Evolutionary conservation across 2,113 vertebrate genomes (phyloP), one percentile per base, ranked within the genome.

Genomic region (Andinoacara biseriatus): DNA sequence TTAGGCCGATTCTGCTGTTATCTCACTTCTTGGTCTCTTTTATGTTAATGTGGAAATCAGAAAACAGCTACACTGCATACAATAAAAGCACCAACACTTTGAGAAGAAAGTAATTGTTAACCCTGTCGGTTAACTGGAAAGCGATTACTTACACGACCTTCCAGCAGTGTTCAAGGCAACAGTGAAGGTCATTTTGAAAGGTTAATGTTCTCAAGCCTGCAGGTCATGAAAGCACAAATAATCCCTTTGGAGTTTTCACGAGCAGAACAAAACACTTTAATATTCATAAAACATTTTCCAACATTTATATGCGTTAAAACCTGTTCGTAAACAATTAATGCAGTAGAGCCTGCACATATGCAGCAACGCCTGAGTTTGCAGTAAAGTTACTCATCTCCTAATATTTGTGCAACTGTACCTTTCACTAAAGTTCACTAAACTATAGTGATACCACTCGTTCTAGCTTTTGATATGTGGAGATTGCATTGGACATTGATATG

Each of bases 41-140:
- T 54, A 72, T 52, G 67, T 72, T 72, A 54, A 52, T 72, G 67
- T 72, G 43, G 67, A 72, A 72, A 54, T 54, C 26, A 72, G 67
- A 72, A 72, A 72, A 54, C 1, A 29, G 43, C 65, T 20, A 69
- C 63, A 49, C 24, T 3, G 3, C 65, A 52, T 69, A 24, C 24
- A n/a, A 31, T 29, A 67, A 38, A 43, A 35, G 62, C 54, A 31
- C 5, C 57, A 52, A 52, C 24, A 49, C 65, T 52, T 31, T 72
- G 5, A 52, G 43, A 7, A 52, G 67, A 54, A 72, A 72, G 67
- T 33, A 72, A 72, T 72, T 72, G 67, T 72, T 72, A 72, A 72
- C 67, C 18, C 67, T 72, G 46, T 72, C 26, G 10, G 67, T 72
- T 72, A 72, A 72, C 46, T 72, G 11, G 26, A 54, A 72, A 54